phyloP scores from a whole-genome alignment of 2,797 vertebrate species.

The Coranthus polyacanthus region DNA sequence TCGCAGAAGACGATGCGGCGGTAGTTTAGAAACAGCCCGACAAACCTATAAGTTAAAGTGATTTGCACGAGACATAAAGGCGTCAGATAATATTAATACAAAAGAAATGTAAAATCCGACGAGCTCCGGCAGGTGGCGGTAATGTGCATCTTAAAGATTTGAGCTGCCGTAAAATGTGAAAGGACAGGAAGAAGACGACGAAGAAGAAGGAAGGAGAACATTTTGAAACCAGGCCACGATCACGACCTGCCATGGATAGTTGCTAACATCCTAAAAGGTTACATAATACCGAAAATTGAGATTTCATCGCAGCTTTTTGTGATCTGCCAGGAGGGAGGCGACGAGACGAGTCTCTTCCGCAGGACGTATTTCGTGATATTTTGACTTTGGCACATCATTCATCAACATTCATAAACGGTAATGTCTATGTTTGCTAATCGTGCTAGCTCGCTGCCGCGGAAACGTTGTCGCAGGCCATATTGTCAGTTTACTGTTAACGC shows the following conservation, averaged over 20 bases:
- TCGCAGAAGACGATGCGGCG: too few species aligned
- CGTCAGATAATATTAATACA: too few species aligned
- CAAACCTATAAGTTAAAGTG: too few species aligned
- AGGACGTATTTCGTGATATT: constrained; percentile 21
- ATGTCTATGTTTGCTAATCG: constrained; percentile 67
- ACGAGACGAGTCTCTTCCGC: constrained; percentile 33
- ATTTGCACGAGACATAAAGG: too few species aligned
- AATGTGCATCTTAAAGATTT: rapidly evolving
- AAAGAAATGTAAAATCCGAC: too few species aligned
- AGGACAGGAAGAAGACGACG: constrained; percentile 6
- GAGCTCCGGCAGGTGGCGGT: constrained; percentile 42
- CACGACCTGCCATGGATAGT: constrained; percentile 35
- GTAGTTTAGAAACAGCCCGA: too few species aligned
- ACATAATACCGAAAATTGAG: constrained; percentile 52
- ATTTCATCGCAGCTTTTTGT: constrained; percentile 18
- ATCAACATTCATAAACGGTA: constrained; percentile 67
- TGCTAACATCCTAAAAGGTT: constrained; percentile 47
- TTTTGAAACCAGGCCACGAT: constrained; percentile 56
- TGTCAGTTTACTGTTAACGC: constrained; percentile 14
- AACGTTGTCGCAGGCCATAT: constrained; percentile 58
- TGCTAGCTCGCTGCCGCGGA: constrained; percentile 56
- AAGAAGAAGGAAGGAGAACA: constrained; percentile 51
- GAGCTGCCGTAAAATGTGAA: constrained; percentile 5
- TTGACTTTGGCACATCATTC: constrained; percentile 51
- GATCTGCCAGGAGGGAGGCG: constrained; percentile 15